Conservation (phyloP, 53 echinoderm and acorn worm genomes). For the Zoroaster sp. region DNA sequence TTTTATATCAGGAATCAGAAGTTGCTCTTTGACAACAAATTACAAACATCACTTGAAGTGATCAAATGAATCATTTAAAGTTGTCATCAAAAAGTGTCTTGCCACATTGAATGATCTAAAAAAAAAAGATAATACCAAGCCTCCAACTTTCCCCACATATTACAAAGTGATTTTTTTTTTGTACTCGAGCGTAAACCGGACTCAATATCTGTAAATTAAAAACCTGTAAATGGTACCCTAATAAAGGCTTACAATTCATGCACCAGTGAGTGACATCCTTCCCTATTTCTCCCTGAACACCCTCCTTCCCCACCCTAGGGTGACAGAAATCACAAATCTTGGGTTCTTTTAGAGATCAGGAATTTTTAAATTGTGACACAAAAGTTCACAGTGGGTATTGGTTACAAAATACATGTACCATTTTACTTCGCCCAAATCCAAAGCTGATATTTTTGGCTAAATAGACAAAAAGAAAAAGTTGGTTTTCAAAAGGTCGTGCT, state of each 20-base stretch:
- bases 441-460: too few species aligned
- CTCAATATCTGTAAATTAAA: constrained; percentile 33
- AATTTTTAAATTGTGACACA: too few species aligned
- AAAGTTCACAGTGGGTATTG: too few species aligned
- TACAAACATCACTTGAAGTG: not conserved
- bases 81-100: not conserved
- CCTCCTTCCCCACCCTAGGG: not conserved
- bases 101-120: not conserved
- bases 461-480: too few species aligned
- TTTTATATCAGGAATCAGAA: not conserved
- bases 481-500: too few species aligned
- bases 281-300: not conserved
- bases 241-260: not conserved
- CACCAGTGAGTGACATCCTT: not conserved
- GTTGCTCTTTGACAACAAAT: too few species aligned
- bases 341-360: too few species aligned
- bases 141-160: not conserved
- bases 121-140: not conserved
- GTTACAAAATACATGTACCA: too few species aligned
- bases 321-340: too few species aligned
- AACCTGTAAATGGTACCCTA: not conserved
- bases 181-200: not conserved
- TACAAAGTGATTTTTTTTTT: not conserved
- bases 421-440: too few species aligned
- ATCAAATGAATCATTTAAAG: not conserved